Evolutionary conservation across 2,888 invertebrate species (phyloP), one percentile per base, ranked within the genome.

Genomic region (Drosophila acutilabella): DNA sequence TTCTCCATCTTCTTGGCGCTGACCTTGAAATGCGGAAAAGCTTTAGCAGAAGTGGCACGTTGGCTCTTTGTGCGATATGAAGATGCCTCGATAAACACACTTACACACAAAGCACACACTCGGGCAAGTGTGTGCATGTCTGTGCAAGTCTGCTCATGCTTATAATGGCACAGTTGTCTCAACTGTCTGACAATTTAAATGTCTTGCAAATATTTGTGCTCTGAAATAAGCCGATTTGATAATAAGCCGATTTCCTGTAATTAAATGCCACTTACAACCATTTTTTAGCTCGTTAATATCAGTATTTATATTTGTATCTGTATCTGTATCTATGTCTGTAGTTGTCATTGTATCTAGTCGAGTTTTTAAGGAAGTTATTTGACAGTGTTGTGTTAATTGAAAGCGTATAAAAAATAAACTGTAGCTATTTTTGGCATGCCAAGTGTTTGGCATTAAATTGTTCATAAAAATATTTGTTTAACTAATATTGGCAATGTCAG

Each of bases 21-120:
- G 84, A 79, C 82, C 82, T 83, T 86, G 84, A 72, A 67, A 71
- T 66, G 64, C 73, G 79, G 79, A 77, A 71, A 72, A 64, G 64
- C 74, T 64, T 30, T 42, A 44, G 51, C 66, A 80, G 56, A 73
- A 80, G 75, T 69, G 69, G 72, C 73, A 65, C 65, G 54, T 56
- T 61, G 51, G 44, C 68, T 74, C 52, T 57, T 30, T 57, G 50
- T 59, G 47, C 10, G 62, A 56, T 75, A 62, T 59, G 66, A 38
- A 77, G 76, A 76, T 76, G 78, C 73, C 73, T 53, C 60, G 54
- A 73, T 56, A 66, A 8, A 66, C 75, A 62, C 58, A 58, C 23
- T 33, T 14, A 2, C 14, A 71, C 71, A 64, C 50, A 51, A 44
- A 33, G 23, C 2, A 36, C 8, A 40, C 26, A 33, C 33, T 54